Base-by-base conservation (phyloP, 2,888 invertebrate species). In the Chorisops tibialis region DNA sequence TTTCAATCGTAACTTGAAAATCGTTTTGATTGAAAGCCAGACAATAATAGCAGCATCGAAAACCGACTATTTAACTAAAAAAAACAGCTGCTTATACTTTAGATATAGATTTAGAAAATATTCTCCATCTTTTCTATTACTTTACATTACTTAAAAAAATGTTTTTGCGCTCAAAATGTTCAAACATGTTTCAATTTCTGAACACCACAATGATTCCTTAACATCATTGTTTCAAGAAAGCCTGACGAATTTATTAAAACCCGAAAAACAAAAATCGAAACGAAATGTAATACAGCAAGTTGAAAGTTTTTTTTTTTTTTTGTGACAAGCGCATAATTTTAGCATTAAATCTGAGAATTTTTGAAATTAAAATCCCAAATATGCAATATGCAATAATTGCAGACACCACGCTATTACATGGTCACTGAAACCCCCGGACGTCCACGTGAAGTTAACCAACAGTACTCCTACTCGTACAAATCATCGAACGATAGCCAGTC, bases 351-450 rank as follows among this genome's bases (percentile, higher is more conserved):
- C 7, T 14, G 3, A 51, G 16, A 35, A 7, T n/a, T 39, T 50
- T 18, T 60, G 30, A n/a, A n/a, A 14, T 48, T 14, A 37, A 50
- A 50, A 37, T 22, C 38, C 9, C 38, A 50, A 37, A 39, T 43
- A 41, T 45, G 52, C 50, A 52, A 52, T 51, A 61, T 52, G 24
- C 9, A 47, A 43, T 81, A 82, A 82, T 83, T 85, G 80, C 85
- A 92, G 92, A 91, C 87, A 81, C 90, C 92, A 73, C 88, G 92
- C 79, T 88, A 90, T 84, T 91, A 91, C 83, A 87, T 90, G 81
- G 88, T 90, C 79, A 86, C 87, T 79, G 89, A 91, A 77, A 84
- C 87, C 71, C 86, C 86, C 66, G 83, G 73, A 62, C 80, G 82
- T 74, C 82, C 83, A 71, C 82, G 85, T 63, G 83, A 85, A 76